Conservation (phyloP, 2,113 vertebrate genomes). For the Thinocorus orbignyianus region DNA sequence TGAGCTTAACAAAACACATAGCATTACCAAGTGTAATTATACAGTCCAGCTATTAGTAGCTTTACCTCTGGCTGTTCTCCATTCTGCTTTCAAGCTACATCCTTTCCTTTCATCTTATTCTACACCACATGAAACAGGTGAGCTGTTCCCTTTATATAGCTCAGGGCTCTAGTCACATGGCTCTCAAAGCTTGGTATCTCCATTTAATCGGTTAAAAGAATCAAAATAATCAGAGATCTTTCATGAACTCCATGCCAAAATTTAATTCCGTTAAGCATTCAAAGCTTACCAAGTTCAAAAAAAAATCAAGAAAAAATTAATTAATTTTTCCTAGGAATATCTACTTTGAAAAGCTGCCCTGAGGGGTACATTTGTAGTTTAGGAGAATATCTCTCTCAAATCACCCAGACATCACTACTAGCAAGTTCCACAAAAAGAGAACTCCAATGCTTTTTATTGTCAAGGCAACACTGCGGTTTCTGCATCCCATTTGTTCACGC, state of each 20-base stretch:
- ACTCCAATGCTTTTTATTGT: constrained; percentile 53
- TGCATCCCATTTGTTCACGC: constrained; percentile 41
- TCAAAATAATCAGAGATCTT: constrained; percentile 59
- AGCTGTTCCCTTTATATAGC: constrained; percentile 51
- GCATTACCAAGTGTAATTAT: constrained; percentile 66
- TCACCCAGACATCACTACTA: constrained; percentile 47
- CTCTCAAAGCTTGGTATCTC: constrained; percentile 45
- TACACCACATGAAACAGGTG: constrained; percentile 65
- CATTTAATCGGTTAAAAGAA: constrained; percentile 64
- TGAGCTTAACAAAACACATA: constrained; percentile 65
- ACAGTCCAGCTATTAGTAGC: constrained; percentile 70
- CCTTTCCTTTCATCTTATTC: constrained; percentile 54
- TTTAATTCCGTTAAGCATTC: constrained; percentile 49
- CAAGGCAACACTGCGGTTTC: constrained; percentile 52
- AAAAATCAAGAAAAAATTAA: constrained; percentile 5
- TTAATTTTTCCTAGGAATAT: constrained; percentile 45
- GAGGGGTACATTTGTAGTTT: constrained; percentile 44
- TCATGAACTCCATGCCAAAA: constrained; percentile 44
- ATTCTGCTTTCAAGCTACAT: constrained; percentile 52
- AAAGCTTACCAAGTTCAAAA: constrained; percentile 30
- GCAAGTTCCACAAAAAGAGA: constrained; percentile 19
- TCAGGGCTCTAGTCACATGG: constrained; percentile 42
- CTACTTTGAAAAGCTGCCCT: constrained; percentile 60
- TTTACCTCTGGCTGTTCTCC: constrained; percentile 68
- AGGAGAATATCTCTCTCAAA: constrained; percentile 26